Base-by-base conservation (phyloP, 2,113 vertebrate species). In the Rhinopomastus cyanomelas region DNA sequence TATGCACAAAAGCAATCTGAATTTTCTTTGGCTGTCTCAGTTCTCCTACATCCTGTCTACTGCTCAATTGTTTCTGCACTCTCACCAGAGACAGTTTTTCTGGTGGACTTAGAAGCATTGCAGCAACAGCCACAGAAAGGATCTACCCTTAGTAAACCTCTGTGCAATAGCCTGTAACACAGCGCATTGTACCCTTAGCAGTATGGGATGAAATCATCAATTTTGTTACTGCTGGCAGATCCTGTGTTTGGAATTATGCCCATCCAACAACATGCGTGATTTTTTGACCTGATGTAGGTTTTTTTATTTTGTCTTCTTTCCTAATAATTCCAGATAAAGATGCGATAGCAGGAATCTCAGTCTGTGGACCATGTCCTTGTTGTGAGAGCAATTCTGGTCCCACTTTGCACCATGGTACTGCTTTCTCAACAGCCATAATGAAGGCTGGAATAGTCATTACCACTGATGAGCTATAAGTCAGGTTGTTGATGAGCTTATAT, bases 261-360 rank as follows among this genome's bases (percentile, higher is more conserved):
- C 23, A 27, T 34, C 39, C 20, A 42, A 52, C 21, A 56, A 14
- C 4, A 48, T 1, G 7, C 48, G 71, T 2, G 3, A 12, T 32
- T 77, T 57, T 73, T 87, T 78, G 93, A 81, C 51, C 36, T 37
- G n/a, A 73, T 69, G 82, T 30, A 74, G 75, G 75, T 65, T 5
- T 69, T 90, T 95, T 93, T 42, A 53, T 21, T 94, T 86, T 68
- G 49, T 87, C 46, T 81, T 92, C 37, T 93, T 95, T 72, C 57
- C 77, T 88, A 85, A 66, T 94, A 96, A 93, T 87, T 92, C 34
- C 67, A 61, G 57, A 82, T 26, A 91, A 96, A 90, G 59, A 3
- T 48, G 14, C 48, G 14, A 51, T 53, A 21, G 51, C 53, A 9
- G 12, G 3, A 68, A n/a, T 4, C 15, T 7, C 17, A n/a, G 9